A percentile compares a stretch with the other conserved stretches of the same genome.
phyloP scores from a whole-genome alignment of 2,113 vertebrate genomes.

The Melanotaenia duboulayi region DNA sequence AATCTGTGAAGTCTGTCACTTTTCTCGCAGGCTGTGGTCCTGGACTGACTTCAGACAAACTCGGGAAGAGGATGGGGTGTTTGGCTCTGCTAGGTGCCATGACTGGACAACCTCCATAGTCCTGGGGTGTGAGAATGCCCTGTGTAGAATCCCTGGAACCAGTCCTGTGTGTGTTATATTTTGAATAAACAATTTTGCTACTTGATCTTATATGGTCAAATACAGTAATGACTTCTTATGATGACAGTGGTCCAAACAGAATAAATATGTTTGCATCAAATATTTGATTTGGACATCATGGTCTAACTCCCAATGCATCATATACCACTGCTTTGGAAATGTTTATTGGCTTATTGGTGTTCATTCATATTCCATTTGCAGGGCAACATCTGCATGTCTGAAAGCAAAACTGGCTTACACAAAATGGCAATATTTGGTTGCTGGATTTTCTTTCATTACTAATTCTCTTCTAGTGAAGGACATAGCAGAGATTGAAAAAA shows the following conservation, averaged over 20 bases:
- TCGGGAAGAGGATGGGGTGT: slow-evolving; percentile 59
- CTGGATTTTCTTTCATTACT: not conserved
- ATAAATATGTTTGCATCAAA: not conserved
- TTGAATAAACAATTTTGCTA: slow-evolving; percentile 26
- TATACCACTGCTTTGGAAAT: not conserved
- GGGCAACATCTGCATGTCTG: too few species aligned
- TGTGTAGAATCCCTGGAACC: slow-evolving; percentile 57
- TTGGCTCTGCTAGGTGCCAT: slow-evolving; percentile 69
- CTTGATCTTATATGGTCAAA: slow-evolving; percentile 14
- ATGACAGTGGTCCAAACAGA: not conserved
- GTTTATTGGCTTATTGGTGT: not conserved
- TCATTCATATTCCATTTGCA: not conserved
- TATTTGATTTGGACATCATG: too few species aligned
- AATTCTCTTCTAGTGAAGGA: not conserved
- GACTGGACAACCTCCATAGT: slow-evolving; percentile 63
- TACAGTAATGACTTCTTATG: not conserved
- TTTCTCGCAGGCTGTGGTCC: slow-evolving; percentile 66
- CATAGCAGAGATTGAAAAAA: not conserved
- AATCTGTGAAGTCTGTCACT: slow-evolving; percentile 59
- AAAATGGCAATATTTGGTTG: not conserved
- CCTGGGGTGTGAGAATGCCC: slow-evolving; percentile 78
- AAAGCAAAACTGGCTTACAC: too few species aligned
- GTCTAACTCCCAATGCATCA: too few species aligned
- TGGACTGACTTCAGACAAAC: slow-evolving; percentile 75
- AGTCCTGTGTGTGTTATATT: slow-evolving; percentile 24